These are phyloP conservation scores for Mizuhopecten yessoensis DNA, from an alignment of 1,140 invertebrate species.

Conservation along the genomic window DNA sequence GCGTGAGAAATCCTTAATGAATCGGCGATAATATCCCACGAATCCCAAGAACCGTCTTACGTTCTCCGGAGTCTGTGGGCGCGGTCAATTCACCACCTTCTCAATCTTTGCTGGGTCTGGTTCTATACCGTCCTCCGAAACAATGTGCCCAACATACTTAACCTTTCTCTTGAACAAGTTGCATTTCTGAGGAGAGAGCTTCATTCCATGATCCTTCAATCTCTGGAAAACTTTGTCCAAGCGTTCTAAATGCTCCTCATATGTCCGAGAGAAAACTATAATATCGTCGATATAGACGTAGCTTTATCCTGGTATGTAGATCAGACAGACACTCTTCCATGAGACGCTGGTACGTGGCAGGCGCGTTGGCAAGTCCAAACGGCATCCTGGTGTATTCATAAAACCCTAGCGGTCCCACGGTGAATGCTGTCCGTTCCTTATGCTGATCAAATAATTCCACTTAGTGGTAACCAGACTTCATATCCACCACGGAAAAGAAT, in stretches of 20 bases:
- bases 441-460: conserved; percentile 41
- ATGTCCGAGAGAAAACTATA: conserved; percentile 41
- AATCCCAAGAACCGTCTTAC: too few species aligned
- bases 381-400: conserved; percentile 42
- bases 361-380: not conserved
- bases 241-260: conserved; percentile 43
- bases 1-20: too few species aligned
- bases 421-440: too few species aligned
- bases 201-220: conserved; percentile 29
- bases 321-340: conserved; percentile 18
- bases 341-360: conserved; percentile 46
- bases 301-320: conserved; percentile 16
- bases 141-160: conserved; percentile 47
- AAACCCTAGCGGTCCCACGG: conserved; percentile 41
- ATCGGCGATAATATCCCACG: too few species aligned
- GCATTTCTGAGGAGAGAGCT: conserved; percentile 44
- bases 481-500: conserved; percentile 46
- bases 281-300: conserved; percentile 36
- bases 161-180: not conserved
- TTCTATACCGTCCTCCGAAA: conserved; percentile 25
- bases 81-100: too few species aligned
- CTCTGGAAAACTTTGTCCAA: not conserved
- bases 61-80: too few species aligned
- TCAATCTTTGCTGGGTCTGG: too few species aligned
- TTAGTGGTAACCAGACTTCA: conserved; percentile 44